A percentile compares a stretch with the other conserved stretches of the same genome.
These are phyloP conservation scores for Cyclargus thomasi DNA, from an alignment of 1,140 invertebrate species.

Conservation along the genomic window DNA sequence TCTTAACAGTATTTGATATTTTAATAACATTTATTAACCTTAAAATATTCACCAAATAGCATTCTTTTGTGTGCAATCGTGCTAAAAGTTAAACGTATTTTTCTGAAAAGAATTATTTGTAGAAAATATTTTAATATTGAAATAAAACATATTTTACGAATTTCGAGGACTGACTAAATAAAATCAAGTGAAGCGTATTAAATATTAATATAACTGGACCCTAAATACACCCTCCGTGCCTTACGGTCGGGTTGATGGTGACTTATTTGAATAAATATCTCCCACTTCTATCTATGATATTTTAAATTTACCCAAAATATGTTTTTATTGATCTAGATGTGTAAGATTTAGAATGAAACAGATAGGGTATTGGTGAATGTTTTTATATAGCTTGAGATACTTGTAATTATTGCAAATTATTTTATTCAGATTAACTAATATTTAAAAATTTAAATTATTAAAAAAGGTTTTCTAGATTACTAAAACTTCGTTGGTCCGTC, in stretches of 20 bases:
- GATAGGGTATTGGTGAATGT: neutral
- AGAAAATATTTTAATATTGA: neutral
- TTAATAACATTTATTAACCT: no score
- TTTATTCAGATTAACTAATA: no score
- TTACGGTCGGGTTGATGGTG: conserved; percentile 68
- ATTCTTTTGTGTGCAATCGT: no score
- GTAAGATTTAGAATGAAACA: neutral
- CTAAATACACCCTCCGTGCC: conserved; percentile 59
- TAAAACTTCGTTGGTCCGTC: no score
- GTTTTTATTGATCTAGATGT: neutral
- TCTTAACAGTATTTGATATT: no score
- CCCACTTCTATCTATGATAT: conserved; percentile 26
- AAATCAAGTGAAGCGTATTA: conserved; percentile 70
- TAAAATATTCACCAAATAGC: no score
- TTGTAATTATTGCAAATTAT: no score
- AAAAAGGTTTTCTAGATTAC: no score
- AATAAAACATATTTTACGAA: neutral
- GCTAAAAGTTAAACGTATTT: no score
- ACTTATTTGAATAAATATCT: conserved; percentile 74
- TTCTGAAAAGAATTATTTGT: no score
- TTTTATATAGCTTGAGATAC: no score
- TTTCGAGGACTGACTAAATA: conserved; percentile 45
- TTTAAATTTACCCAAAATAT: neutral
- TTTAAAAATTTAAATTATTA: no score
- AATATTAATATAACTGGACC: conserved; percentile 70